Evolutionary conservation across 1,140 invertebrate genomes (phyloP), one percentile per base, ranked within the genome.

Genomic region (Ridgeia piscesae): DNA sequence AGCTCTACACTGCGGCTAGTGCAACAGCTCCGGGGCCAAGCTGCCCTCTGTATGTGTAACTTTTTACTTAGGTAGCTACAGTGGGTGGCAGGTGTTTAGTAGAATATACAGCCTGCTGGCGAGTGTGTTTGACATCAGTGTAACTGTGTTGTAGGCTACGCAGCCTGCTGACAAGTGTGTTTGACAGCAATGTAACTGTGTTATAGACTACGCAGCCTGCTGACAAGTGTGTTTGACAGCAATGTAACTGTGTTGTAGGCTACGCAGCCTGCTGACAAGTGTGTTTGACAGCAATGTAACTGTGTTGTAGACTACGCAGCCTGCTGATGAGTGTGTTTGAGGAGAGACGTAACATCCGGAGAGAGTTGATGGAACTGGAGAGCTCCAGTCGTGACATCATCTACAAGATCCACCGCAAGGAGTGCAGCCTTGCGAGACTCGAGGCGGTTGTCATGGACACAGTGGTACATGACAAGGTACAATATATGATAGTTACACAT

Each of bases 361-460:
- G 93, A 91, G 93, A 95, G 31, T 93, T 94, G 35, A 92, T 95
- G 34, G 93, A 94, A 50, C 91, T 93, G 88, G 95, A 95, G 90
- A 92, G 94, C 35, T 92, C 93, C 6, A 92, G 94, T 17, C 88
- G 94, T 89, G 94, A 94, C 89, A 92, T 94, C 8, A 91, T 94
- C 88, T 94, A 94, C 94, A 95, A 94, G 91, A 94, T 95, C 17
- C 92, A 93, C 88, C 92, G 94, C 6, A 95, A 95, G 93, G 92
- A 95, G 89, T 93, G 94, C 42, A 93, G 93, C 92, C 92, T 95
- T 89, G 88, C 92, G 14, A 93, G 94, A 92, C 89, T 95, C n/a
- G 90, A 92, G 8, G 91, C 93, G 17, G 34, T 95, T 2, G 88
- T 91, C 50, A 91, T 91, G 90, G 31, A 92, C 33, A 89, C 33